phyloP scores from a whole-genome alignment of 1,140 invertebrate species.

The Carposina sasakii region DNA sequence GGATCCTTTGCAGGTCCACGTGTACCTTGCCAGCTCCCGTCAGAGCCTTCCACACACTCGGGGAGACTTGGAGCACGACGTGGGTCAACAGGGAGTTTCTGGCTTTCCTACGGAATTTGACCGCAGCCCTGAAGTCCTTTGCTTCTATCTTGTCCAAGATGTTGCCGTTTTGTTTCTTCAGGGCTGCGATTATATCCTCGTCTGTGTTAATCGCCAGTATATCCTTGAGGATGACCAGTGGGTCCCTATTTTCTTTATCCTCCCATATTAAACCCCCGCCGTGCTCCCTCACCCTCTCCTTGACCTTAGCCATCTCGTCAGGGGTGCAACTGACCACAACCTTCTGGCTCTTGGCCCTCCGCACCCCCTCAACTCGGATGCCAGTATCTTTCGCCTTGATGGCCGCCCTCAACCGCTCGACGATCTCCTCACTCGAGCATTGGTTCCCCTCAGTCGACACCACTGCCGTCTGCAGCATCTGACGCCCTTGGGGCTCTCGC shows the following conservation, averaged over 20 bases:
- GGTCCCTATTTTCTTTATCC: not conserved
- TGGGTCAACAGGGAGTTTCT: constrained; percentile 16
- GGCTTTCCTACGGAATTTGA: constrained; percentile 11
- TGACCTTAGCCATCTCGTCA: not conserved
- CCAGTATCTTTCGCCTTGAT: not conserved
- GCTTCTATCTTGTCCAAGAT: not conserved
- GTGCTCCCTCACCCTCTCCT: not conserved
- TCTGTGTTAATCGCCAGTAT: not conserved
- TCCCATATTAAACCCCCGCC: not conserved
- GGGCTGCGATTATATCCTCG: not conserved
- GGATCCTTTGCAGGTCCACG: constrained; percentile 6
- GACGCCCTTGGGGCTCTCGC: not conserved
- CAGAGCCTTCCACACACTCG: constrained; percentile 6
- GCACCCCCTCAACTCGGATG: not conserved
- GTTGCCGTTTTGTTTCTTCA: not conserved
- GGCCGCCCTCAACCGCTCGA: not conserved
- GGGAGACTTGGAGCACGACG: constrained; percentile 12
- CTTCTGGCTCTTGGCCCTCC: not conserved
- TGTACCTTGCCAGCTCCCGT: not conserved
- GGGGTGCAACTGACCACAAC: not conserved
- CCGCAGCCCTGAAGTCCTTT: not conserved
- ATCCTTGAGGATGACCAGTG: not conserved
- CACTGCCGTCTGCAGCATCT: not conserved
- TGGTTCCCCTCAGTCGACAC: not conserved
- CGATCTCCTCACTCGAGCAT: not conserved